phyloP scores from a whole-genome alignment of 2,888 invertebrate species.

The Ernsta delagoae region DNA sequence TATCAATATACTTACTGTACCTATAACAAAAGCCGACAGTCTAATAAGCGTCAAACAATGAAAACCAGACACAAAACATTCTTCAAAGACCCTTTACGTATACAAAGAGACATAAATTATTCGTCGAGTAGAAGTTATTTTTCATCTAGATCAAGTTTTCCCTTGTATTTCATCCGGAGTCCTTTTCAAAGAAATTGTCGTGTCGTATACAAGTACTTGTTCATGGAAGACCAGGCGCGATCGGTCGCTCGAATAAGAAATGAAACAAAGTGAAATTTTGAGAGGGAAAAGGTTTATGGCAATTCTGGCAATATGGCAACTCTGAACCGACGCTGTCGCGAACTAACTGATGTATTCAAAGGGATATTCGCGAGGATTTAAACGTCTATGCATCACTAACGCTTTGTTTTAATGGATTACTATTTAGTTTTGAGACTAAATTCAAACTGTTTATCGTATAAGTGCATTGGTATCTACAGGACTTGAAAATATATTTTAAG shows the following conservation, averaged over 20 bases:
- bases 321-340: constrained; percentile 12
- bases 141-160: background rate
- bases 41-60: background rate
- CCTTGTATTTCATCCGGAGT: background rate
- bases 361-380: constrained; percentile 13
- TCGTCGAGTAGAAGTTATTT: background rate
- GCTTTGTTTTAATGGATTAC: too few relatives aligned
- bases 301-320: constrained; percentile 28
- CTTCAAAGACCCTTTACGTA: background rate
- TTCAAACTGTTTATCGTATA: too few relatives aligned
- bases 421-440: too few relatives aligned
- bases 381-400: background rate
- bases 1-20: too few relatives aligned
- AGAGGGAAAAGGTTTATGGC: constrained; percentile 19
- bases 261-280: constrained; percentile 31
- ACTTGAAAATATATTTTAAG: too few relatives aligned
- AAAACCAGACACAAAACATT: background rate
- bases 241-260: constrained; percentile 25
- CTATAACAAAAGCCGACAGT: background rate
- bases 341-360: constrained; percentile 18
- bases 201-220: too few relatives aligned
- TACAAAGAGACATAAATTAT: background rate
- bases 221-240: background rate
- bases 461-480: too few relatives aligned
- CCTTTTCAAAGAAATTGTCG: constrained; percentile 5